Evolutionary conservation across 92 coral and sea anemone species (phyloP).

Genomic region (Chrysogorgia sp.): DNA sequence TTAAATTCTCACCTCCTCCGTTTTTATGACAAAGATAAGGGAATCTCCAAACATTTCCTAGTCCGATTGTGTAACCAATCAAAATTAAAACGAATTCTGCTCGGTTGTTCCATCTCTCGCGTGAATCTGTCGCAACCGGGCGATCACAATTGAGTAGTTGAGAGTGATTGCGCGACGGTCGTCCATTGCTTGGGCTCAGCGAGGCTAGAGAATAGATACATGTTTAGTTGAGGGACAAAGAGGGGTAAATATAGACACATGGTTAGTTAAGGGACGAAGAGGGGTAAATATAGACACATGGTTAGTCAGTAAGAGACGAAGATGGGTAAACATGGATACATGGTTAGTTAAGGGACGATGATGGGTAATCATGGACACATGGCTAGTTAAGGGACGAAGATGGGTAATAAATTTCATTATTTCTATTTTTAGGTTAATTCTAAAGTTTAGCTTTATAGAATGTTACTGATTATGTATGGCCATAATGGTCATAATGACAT

Average conservation of each 20-base stretch:
- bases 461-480: no score
- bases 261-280: no score
- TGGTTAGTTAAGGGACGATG: no score
- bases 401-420: no score
- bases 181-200: slow-evolving; percentile 48
- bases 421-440: no score
- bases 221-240: slow-evolving; percentile 29
- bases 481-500: no score
- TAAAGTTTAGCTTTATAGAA: no score
- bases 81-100: slow-evolving; percentile 88
- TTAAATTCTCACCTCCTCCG: slow-evolving; percentile 86
- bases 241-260: background rate
- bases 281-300: slow-evolving; percentile 7
- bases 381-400: background rate
- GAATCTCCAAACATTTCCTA: slow-evolving; percentile 96
- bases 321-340: background rate
- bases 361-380: slow-evolving; percentile 2
- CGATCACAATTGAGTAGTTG: slow-evolving; percentile 36
- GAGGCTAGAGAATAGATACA: slow-evolving; percentile 42
- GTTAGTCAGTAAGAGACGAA: slow-evolving; percentile 25
- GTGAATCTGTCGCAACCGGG: slow-evolving; percentile 38
- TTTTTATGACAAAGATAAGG: slow-evolving; percentile 94
- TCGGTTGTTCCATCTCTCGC: slow-evolving; percentile 93
- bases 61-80: slow-evolving; percentile 93
- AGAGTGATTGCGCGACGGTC: slow-evolving; percentile 24